Conservation (phyloP, 2,888 invertebrate species). For the Rhimphoctona megacephalus region DNA sequence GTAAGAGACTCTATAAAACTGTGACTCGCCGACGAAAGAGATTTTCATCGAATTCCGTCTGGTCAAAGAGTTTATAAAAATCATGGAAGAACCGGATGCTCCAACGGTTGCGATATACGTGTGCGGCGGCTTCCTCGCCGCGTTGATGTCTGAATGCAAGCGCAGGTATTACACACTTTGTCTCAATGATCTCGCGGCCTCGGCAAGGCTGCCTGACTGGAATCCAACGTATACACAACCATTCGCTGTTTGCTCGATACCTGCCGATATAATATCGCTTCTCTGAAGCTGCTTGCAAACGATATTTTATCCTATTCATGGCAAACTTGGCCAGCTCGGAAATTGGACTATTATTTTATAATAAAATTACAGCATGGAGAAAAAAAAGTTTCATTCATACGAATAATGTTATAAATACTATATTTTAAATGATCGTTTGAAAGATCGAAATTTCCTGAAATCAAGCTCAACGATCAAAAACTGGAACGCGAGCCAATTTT, state of each 20-base stretch:
- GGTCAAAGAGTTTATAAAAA: slow-evolving; percentile 43
- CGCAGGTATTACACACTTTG: slow-evolving; percentile 34
- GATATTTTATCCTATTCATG: slow-evolving; percentile 1
- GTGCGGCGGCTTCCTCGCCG: slow-evolving; percentile 70
- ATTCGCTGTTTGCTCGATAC: slow-evolving; percentile 36
- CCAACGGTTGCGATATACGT: slow-evolving; percentile 61
- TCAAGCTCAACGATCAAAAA: neutral
- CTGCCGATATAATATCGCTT: slow-evolving; percentile 41
- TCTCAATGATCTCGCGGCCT: slow-evolving; percentile 65
- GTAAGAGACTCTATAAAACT: neutral
- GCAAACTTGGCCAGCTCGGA: neutral
- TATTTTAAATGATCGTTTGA: neutral
- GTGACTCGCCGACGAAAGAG: slow-evolving; percentile 46
- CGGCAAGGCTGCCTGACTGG: slow-evolving; percentile 72
- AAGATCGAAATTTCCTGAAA: neutral
- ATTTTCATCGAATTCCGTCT: slow-evolving; percentile 66
- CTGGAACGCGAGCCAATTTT: neutral
- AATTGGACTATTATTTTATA: neutral
- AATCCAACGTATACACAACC: slow-evolving; percentile 34
- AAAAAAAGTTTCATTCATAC: neutral
- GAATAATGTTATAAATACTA: neutral
- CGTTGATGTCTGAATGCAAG: slow-evolving; percentile 56
- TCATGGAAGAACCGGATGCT: slow-evolving; percentile 75
- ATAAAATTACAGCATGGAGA: too few species aligned
- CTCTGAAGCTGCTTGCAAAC: neutral